These are phyloP conservation scores for Nettapus auritus DNA, from an alignment of 2,113 vertebrate species.

Conservation along the genomic window DNA sequence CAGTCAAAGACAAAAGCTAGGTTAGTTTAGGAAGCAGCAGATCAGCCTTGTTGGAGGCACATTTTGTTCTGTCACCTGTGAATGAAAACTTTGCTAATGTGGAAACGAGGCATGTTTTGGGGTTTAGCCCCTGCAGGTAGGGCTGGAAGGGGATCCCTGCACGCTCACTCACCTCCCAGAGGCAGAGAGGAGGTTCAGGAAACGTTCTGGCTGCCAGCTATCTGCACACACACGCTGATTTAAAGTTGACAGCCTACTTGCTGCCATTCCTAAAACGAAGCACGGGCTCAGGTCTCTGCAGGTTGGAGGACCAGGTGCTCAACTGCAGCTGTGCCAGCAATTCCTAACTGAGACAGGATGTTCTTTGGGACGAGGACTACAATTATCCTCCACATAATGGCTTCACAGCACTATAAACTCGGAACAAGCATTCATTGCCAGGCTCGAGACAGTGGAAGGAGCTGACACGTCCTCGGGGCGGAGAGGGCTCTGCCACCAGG, in stretches of 20 bases:
- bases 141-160: background rate
- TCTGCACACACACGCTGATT: background rate
- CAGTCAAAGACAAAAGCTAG: background rate
- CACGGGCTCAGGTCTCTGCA: too few species aligned
- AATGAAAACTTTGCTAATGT: background rate
- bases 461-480: background rate
- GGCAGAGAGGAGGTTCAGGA: background rate
- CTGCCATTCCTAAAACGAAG: background rate
- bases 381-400: background rate
- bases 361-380: background rate
- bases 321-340: background rate
- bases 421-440: background rate
- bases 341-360: background rate
- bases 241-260: background rate
- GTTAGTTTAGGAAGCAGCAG: background rate
- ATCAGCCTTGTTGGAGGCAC: background rate
- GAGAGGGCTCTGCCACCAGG: background rate
- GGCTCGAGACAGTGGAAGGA: background rate
- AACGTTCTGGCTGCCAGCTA: background rate
- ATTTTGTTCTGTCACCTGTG: background rate
- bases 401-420: fast-evolving
- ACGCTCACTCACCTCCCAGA: too few species aligned
- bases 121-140: background rate
- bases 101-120: too few species aligned
- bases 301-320: background rate